A percentile compares a stretch with the other conserved stretches of the same genome.
Conservation (phyloP, 2,888 invertebrate species). For the Suillia variegata region DNA sequence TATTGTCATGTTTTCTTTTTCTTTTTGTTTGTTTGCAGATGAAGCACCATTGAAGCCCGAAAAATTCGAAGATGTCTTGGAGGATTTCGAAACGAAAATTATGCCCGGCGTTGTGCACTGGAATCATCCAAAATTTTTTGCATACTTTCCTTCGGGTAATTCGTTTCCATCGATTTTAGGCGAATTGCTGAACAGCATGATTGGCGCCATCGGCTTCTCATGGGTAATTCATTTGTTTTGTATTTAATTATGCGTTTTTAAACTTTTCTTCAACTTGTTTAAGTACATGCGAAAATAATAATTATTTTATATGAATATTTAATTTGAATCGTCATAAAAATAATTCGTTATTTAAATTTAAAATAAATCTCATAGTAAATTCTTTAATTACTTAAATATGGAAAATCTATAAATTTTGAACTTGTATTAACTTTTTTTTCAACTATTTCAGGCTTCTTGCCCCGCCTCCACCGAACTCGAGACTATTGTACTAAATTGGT, state of each 20-base stretch:
- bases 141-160: slow-evolving; percentile 92
- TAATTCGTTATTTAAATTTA: no score
- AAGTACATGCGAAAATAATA: no score
- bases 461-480: slow-evolving; percentile 87
- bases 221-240: slow-evolving; percentile 69
- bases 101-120: slow-evolving; percentile 88
- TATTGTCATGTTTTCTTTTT: no score
- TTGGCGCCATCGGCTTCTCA: slow-evolving; percentile 90
- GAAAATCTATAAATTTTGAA: no score
- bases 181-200: slow-evolving; percentile 86
- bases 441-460: slow-evolving; percentile 83
- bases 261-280: no score
- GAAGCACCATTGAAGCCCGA: slow-evolving; percentile 76
- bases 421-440: no score
- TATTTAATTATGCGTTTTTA: background rate
- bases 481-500: slow-evolving; percentile 82
- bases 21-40: slow-evolving; percentile 48
- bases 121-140: slow-evolving; percentile 93
- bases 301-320: no score
- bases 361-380: no score
- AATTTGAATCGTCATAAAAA: no score
- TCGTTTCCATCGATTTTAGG: slow-evolving; percentile 89
- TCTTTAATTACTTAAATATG: no score
- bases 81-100: slow-evolving; percentile 77
- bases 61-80: slow-evolving; percentile 76